phyloP scores from a whole-genome alignment of 2,888 invertebrate genomes.

The Hetaerina titia region DNA sequence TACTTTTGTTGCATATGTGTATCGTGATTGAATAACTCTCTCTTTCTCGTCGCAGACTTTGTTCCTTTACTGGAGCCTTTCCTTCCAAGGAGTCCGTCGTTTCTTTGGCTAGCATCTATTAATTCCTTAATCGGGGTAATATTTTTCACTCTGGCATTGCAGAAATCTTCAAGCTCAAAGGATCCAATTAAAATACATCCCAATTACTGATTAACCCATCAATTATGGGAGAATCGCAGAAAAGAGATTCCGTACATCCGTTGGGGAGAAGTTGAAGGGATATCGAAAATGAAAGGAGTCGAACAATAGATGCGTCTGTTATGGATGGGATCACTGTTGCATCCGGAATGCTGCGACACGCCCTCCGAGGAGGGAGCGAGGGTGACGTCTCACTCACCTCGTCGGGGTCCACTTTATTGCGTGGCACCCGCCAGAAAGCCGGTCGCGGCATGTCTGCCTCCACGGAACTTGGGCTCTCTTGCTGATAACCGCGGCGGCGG shows the following conservation, averaged over 20 bases:
- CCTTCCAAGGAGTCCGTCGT: neutral
- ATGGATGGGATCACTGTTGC: neutral
- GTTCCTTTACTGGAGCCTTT: neutral
- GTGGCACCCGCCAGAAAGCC: conserved; percentile 82
- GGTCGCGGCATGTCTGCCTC: conserved; percentile 80
- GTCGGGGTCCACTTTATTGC: conserved; percentile 76
- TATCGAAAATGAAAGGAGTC: neutral
- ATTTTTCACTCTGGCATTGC: neutral
- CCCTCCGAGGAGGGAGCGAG: neutral
- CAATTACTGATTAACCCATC: neutral
- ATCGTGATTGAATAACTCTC: neutral
- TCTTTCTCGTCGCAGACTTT: neutral
- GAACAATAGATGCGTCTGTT: neutral
- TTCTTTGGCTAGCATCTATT: neutral
- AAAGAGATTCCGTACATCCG: neutral
- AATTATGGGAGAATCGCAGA: neutral
- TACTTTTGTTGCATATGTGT: neutral
- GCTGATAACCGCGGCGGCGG: neutral
- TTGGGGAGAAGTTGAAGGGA: neutral
- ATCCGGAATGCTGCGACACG: neutral
- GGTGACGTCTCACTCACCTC: conserved; percentile 4
- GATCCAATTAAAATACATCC: neutral
- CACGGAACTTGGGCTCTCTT: neutral
- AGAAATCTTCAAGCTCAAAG: neutral
- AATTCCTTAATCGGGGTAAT: neutral